Percentiles rank a stretch among this genome's conserved stretches.
Evolutionary conservation across 2,797 vertebrate species (phyloP).

Genomic region (Alfaro cultratus): DNA sequence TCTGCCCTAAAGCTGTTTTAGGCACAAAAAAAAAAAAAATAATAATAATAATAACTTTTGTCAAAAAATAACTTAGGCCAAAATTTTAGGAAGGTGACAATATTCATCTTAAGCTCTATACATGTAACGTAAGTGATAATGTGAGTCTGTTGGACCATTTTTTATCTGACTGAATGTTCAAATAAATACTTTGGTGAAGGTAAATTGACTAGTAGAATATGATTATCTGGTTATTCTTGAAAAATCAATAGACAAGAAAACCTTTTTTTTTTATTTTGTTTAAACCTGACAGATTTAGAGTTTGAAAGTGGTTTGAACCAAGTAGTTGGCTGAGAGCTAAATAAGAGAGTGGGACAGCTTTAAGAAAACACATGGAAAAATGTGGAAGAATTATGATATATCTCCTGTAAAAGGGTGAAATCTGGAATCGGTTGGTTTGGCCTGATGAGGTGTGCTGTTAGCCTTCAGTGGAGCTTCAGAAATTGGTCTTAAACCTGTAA

Average conservation of each 20-base stretch:
- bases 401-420: not conserved
- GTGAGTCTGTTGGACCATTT: not conserved
- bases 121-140: not conserved
- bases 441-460: not conserved
- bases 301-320: not conserved
- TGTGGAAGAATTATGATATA: not conserved
- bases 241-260: not conserved
- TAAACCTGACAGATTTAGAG: not conserved
- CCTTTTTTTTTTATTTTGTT: not conserved
- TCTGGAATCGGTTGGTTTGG: no score
- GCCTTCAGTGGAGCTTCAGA: not conserved
- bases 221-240: not conserved
- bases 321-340: no score
- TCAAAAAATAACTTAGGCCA: no score
- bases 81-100: not conserved
- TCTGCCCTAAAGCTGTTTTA: no score
- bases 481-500: not conserved
- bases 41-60: no score
- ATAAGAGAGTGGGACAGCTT: not conserved
- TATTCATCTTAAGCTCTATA: not conserved
- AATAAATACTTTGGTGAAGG: not conserved
- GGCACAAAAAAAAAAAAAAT: no score
- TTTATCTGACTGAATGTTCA: not conserved
- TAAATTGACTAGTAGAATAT: not conserved
- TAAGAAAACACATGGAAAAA: not conserved